Conservation (phyloP, 2,113 vertebrate genomes). For the Coracopsis vasa region DNA sequence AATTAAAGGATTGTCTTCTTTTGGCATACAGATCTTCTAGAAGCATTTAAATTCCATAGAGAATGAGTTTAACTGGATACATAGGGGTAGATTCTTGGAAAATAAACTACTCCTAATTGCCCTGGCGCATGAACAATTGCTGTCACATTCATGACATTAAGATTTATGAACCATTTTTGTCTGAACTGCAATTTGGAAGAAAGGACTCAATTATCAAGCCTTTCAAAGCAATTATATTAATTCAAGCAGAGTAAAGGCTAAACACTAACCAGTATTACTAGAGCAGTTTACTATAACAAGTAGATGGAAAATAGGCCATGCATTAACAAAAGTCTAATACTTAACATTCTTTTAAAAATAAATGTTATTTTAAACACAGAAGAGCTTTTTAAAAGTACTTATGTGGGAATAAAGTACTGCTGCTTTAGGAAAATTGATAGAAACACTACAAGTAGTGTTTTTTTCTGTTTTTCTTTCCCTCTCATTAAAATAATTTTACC, state of each 20-base stretch:
- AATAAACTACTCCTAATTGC: not conserved
- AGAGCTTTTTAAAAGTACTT: slow-evolving; percentile 19
- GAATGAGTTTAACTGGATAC: not conserved
- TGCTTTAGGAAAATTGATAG: not conserved
- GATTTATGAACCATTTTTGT: not conserved
- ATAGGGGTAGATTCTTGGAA: not conserved
- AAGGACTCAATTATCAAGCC: not conserved
- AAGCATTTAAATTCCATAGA: not conserved
- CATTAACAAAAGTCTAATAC: not conserved
- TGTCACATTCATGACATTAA: not conserved
- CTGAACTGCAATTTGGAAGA: not conserved
- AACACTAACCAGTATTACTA: not conserved
- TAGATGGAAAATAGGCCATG: not conserved
- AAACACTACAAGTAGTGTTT: not conserved
- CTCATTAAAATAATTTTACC: not conserved
- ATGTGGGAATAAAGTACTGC: not conserved
- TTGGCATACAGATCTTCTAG: not conserved
- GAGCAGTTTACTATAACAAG: not conserved
- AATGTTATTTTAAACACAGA: slow-evolving; percentile 29
- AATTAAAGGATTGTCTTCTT: not conserved
- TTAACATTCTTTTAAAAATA: slow-evolving; percentile 29
- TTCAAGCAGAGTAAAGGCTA: not conserved
- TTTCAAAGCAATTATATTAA: not conserved
- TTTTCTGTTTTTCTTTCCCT: not conserved
- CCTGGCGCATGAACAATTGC: not conserved